These are phyloP conservation scores for Tamias sibiricus DNA, from an alignment of 2,113 vertebrate species.

Conservation along the genomic window DNA sequence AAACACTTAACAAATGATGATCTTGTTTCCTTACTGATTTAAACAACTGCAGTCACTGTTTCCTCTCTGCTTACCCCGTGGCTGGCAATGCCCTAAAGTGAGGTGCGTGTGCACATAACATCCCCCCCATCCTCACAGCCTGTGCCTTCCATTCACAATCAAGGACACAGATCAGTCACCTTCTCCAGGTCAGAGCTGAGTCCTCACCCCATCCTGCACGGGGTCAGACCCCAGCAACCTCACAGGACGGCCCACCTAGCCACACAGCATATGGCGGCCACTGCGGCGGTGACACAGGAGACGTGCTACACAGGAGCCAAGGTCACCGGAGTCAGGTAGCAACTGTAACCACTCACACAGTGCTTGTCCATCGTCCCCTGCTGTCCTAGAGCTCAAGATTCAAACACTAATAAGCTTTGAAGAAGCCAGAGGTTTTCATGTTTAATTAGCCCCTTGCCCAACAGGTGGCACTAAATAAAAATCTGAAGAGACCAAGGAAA, in stretches of 20 bases:
- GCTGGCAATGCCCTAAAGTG: neutral
- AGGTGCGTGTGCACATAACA: neutral
- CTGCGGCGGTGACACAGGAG: too few species aligned
- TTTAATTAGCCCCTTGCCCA: conserved; percentile 44
- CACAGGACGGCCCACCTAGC: too few species aligned
- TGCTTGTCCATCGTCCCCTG: neutral
- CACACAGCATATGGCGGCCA: too few species aligned
- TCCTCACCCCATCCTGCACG: too few species aligned
- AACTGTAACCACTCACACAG: neutral
- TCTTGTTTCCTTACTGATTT: neutral
- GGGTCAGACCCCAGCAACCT: too few species aligned
- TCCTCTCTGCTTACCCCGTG: neutral
- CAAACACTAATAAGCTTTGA: neutral
- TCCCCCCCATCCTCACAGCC: neutral
- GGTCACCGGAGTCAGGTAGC: too few species aligned
- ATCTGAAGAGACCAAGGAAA: neutral
- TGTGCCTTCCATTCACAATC: neutral
- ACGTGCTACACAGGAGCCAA: too few species aligned
- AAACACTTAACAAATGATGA: neutral
- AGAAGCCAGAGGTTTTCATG: fast-evolving
- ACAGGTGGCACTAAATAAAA: conserved; percentile 80
- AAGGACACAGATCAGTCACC: neutral
- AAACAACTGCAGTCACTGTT: neutral
- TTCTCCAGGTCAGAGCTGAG: neutral
- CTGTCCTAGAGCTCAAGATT: neutral